Evolutionary conservation across 2,113 vertebrate genomes (phyloP), one percentile per base, ranked within the genome.

Genomic region (Nerophis lumbriciformis): DNA sequence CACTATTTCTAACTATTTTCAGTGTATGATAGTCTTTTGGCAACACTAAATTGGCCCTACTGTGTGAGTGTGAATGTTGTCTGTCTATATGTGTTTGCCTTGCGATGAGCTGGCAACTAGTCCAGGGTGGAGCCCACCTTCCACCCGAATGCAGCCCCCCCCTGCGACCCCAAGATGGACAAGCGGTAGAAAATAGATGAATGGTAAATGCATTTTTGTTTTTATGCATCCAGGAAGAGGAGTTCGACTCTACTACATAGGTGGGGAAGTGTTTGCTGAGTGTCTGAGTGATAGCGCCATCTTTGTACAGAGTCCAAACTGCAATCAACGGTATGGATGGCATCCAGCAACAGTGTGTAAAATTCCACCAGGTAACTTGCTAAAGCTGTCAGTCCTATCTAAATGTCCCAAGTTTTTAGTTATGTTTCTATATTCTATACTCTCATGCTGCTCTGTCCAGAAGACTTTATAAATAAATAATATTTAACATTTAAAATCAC

Each of bases 341-440:
- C 96, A 99, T 90, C 97, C 97, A 72, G 97, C 97, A 52, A 99
- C 97, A 0, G 97, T 99, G 65, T 99, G 97, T 89, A 99, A 98
- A 90, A 98, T 99, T 55, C 97, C 96, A 58, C 95, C 97, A 92
- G 96, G 97, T 98, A 66, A 85, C 11, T 39, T 11, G 15, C 8
- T 5, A 5, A 56, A 45, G 16, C 55, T 42, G 28, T 14, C 14
- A 5, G 36, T 54, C 53, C 4, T 38, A 38, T 38, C 9, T 8
- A 10, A 14, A 38, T 55, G 37, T 55, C 1, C 16, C 11, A 19
- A 11, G 9, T 57, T 21, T 44, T 57, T 12, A 3, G 8, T 6
- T 44, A 28, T 2, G 28, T 6, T 7, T 10, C 38, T 21, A 12
- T 19, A 6, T 16, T 57, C 12, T 57, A 5, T 15, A 56, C 3